A percentile compares a stretch with the other conserved stretches of the same genome.
phyloP scores from a whole-genome alignment of 37 sponge, comb jelly and placozoan genomes.

The Crambe crambe region DNA sequence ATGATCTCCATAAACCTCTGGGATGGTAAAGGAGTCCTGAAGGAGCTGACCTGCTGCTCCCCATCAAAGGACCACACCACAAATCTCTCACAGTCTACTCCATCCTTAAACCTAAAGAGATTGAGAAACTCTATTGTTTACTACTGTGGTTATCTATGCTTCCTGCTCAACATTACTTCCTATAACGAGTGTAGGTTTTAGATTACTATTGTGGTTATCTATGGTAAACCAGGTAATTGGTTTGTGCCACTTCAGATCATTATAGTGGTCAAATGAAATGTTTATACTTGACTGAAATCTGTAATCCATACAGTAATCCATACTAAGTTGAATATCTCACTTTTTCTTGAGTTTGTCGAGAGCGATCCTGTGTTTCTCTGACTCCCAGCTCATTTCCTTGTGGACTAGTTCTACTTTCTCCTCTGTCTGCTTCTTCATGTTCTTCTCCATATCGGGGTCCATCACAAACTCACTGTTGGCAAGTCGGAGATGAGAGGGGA shows the following conservation, averaged over 20 bases:
- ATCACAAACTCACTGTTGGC: slow-evolving; percentile 78
- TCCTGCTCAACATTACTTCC: too few species aligned
- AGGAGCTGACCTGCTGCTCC: slow-evolving; percentile 50
- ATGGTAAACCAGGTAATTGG: too few species aligned
- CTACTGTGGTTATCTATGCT: too few species aligned
- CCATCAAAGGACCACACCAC: slow-evolving; percentile 67
- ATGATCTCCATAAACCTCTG: slow-evolving; percentile 32
- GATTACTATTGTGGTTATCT: too few species aligned
- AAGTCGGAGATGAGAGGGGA: slow-evolving; percentile 74
- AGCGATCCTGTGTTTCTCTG: slow-evolving; percentile 76
- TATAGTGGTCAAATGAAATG: too few species aligned
- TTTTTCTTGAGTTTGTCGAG: slow-evolving; percentile 63
- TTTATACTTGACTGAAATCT: too few species aligned
- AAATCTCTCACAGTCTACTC: slow-evolving; percentile 78
- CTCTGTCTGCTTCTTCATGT: slow-evolving; percentile 36
- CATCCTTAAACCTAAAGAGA: slow-evolving; percentile 77
- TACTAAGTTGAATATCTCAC: too few species aligned
- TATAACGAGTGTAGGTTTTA: too few species aligned
- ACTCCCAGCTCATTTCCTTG: slow-evolving; percentile 91
- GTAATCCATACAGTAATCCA: too few species aligned
- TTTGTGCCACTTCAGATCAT: too few species aligned
- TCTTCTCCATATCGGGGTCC: slow-evolving; percentile 84
- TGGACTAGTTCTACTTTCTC: slow-evolving; percentile 63
- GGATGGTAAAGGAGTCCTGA: slow-evolving; percentile 54
- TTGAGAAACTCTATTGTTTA: too few species aligned